phyloP scores from a whole-genome alignment of 2,888 invertebrate species.

The Eurois occulta region DNA sequence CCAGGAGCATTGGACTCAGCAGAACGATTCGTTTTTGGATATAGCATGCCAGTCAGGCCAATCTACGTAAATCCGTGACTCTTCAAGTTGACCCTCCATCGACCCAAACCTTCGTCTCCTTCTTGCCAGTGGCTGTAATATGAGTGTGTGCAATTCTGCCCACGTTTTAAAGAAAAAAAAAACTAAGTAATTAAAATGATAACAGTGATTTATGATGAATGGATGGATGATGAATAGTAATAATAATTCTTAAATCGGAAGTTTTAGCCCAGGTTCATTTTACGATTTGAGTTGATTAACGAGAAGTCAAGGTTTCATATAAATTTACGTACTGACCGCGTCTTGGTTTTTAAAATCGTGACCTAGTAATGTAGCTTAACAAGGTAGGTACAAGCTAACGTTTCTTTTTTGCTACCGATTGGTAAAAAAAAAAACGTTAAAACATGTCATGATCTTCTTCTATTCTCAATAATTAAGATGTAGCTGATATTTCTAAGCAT shows the following conservation, averaged over 20 bases:
- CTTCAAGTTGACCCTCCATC: neutral
- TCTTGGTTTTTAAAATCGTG: conserved; percentile 16
- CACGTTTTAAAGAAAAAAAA: neutral
- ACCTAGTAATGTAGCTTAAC: neutral
- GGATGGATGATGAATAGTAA: neutral
- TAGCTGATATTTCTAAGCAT: neutral
- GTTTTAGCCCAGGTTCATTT: neutral
- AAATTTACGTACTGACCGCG: neutral
- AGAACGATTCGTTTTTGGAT: too few relatives aligned
- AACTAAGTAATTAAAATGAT: neutral
- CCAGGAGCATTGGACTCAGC: too few relatives aligned
- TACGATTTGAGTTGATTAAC: conserved; percentile 19
- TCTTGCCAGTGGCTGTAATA: neutral
- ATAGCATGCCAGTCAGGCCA: too few relatives aligned
- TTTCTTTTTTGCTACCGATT: neutral
- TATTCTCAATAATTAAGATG: neutral
- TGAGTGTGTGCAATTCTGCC: neutral
- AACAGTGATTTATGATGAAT: neutral
- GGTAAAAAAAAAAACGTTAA: too few relatives aligned
- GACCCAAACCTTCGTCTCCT: neutral
- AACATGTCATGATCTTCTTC: neutral
- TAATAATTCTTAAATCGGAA: conserved; percentile 33
- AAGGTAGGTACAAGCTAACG: too few relatives aligned
- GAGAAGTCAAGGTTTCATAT: conserved; percentile 17
- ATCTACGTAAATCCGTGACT: neutral